A percentile compares a stretch with the other conserved stretches of the same genome.
Conservation (phyloP, 2,113 vertebrate genomes). For the Antennarius striatus region DNA sequence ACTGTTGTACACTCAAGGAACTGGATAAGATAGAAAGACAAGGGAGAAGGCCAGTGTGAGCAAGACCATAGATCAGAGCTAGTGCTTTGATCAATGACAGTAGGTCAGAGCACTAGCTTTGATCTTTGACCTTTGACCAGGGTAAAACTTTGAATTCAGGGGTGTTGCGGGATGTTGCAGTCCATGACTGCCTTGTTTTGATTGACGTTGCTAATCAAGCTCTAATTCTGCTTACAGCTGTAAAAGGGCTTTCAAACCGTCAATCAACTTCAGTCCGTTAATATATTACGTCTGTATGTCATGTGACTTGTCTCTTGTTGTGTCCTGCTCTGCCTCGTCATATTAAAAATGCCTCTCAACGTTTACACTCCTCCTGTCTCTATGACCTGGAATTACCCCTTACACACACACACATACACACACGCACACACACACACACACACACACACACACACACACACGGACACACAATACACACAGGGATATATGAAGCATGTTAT, state of each 20-base stretch:
- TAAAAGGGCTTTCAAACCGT: background rate
- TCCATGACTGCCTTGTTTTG: too few relatives aligned
- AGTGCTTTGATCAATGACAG: too few relatives aligned
- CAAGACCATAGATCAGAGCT: too few relatives aligned
- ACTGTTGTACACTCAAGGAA: too few relatives aligned
- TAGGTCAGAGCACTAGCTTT: too few relatives aligned
- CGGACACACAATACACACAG: slow-evolving; percentile 32
- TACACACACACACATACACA: slow-evolving; percentile 14
- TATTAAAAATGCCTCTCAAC: background rate
- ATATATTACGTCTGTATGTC: background rate
- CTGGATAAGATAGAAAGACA: too few relatives aligned
- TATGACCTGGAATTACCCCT: slow-evolving; percentile 28
- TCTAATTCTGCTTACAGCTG: too few relatives aligned
- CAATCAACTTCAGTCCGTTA: background rate
- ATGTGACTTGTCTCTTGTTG: background rate
- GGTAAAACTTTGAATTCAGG: too few relatives aligned
- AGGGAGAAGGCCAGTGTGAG: too few relatives aligned
- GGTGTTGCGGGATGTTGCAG: too few relatives aligned
- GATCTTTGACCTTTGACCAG: too few relatives aligned
- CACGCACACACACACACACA: slow-evolving; percentile 50
- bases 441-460: slow-evolving; percentile 11
- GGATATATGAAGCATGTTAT: slow-evolving; percentile 49
- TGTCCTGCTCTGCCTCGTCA: background rate
- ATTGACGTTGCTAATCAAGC: too few relatives aligned
- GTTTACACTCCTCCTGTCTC: background rate